Base-by-base conservation (phyloP, 2,888 invertebrate species). In the Scaptomyza polygonia region DNA sequence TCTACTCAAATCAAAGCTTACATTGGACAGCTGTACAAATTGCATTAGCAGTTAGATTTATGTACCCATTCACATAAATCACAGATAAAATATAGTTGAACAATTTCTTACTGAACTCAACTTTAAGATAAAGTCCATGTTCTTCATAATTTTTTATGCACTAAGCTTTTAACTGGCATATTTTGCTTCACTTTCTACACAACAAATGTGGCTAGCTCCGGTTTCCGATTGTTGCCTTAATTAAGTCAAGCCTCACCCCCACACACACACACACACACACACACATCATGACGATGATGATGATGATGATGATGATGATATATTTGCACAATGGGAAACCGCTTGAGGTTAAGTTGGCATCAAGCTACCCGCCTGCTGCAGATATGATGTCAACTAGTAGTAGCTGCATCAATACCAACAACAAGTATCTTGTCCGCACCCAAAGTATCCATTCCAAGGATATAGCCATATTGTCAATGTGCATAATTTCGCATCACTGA, bases 401-500 rank as follows among this genome's bases (percentile, higher is more conserved):
- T n/a, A n/a, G 64, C 70, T 67, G 70, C 83, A 79, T 86, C 81
- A 71, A 88, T 62, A 51, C 34, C 11, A 21, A 49, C 36, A 14
- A 14, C 14, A 14, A 45, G 14, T 78, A 67, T 74, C 79, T 82
- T 81, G 78, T 64, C 69, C 64, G 49, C 61, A 78, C 67, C 75
- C 71, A 73, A 67, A 72, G 78, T 74, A 84, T 84, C 75, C 79
- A 73, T 82, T 55, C 67, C 78, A 68, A n/a, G 71, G 47, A 51
- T 68, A 70, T 66, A 25, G 65, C 43, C 80, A 71, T 79, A 77
- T 77, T 68, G 73, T 88, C 65, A 73, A 62, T 72, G 69, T 88
- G 88, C 82, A 83, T 88, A 83, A 88, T 88, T 83, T 88, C 80
- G 61, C 80, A 76, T 72, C 71, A 67, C 48, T 36, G 54, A n/a